Evolutionary conservation across 2,113 vertebrate species (phyloP).

Genomic region (Lanius ludovicianus): DNA sequence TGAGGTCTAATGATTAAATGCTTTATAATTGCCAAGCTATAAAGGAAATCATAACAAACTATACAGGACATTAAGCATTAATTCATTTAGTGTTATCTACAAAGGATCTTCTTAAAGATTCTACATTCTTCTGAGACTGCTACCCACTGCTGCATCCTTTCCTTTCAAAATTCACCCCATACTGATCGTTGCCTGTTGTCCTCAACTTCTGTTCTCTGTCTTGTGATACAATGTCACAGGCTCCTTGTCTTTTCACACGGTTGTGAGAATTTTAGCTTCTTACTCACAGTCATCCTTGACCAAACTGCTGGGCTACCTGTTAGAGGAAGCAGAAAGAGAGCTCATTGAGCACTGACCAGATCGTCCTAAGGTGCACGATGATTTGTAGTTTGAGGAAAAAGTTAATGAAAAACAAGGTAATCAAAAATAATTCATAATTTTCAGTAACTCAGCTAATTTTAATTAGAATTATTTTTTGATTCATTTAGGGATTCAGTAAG

Average conservation of each 20-base stretch:
- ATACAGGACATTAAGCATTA: neutral
- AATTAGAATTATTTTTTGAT: neutral
- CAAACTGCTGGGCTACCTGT: rapidly evolving
- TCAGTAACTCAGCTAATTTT: neutral
- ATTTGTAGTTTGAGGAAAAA: neutral
- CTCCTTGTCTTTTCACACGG: neutral
- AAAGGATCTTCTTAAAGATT: neutral
- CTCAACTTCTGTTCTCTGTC: neutral
- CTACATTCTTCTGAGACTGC: neutral
- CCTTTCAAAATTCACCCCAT: neutral
- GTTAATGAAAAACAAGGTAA: neutral
- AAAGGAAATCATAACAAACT: neutral
- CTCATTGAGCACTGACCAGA: neutral
- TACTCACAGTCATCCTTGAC: neutral
- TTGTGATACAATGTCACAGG: neutral
- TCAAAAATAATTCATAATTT: neutral
- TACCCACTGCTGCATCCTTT: neutral
- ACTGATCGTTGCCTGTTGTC: neutral
- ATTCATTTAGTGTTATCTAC: neutral
- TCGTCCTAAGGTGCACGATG: neutral
- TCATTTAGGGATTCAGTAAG: neutral
- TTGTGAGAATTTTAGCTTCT: neutral
- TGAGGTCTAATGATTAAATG: neutral
- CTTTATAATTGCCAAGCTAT: neutral
- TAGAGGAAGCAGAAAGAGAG: neutral